These are phyloP conservation scores for Pelodytes ibericus DNA, from an alignment of 2,797 vertebrate genomes.

Conservation along the genomic window DNA sequence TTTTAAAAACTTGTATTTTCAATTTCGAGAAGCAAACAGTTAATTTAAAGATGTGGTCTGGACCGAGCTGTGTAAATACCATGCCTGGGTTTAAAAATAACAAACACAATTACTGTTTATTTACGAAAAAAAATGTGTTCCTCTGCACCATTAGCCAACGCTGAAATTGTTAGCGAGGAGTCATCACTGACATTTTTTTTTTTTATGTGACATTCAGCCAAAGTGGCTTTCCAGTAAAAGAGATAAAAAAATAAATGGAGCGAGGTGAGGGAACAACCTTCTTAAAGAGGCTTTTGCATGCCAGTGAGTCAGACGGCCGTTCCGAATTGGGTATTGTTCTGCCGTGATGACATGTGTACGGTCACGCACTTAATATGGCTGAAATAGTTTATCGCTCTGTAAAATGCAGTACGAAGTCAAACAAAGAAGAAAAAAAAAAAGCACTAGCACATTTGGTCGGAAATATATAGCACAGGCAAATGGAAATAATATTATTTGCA, in stretches of 20 bases:
- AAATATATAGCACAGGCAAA: too few species aligned
- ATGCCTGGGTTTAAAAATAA: not conserved
- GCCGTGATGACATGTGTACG: slow-evolving; percentile 12
- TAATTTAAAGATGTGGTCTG: too few species aligned
- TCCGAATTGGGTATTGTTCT: slow-evolving; percentile 5
- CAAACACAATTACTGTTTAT: slow-evolving; percentile 8
- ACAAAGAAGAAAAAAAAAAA: too few species aligned
- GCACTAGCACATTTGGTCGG: too few species aligned
- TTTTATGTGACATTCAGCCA: slow-evolving; percentile 30
- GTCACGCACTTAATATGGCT: not conserved
- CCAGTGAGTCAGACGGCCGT: slow-evolving; percentile 30
- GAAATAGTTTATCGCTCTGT: not conserved
- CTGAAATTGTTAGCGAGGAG: slow-evolving; percentile 25
- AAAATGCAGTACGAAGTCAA: not conserved
- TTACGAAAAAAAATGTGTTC: not conserved
- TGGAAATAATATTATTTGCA: too few species aligned
- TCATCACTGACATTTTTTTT: slow-evolving; percentile 18
- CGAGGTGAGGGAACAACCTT: not conserved
- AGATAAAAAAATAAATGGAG: slow-evolving; percentile 39
- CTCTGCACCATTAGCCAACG: slow-evolving; percentile 31
- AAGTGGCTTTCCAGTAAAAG: slow-evolving; percentile 24
- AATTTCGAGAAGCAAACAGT: too few species aligned
- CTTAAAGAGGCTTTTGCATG: slow-evolving; percentile 12
- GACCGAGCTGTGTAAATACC: too few species aligned
- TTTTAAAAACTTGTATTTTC: too few species aligned